A percentile compares a stretch with the other conserved stretches of the same genome.
Conservation (phyloP, 2,888 invertebrate genomes). For the Andrena trimmerana region DNA sequence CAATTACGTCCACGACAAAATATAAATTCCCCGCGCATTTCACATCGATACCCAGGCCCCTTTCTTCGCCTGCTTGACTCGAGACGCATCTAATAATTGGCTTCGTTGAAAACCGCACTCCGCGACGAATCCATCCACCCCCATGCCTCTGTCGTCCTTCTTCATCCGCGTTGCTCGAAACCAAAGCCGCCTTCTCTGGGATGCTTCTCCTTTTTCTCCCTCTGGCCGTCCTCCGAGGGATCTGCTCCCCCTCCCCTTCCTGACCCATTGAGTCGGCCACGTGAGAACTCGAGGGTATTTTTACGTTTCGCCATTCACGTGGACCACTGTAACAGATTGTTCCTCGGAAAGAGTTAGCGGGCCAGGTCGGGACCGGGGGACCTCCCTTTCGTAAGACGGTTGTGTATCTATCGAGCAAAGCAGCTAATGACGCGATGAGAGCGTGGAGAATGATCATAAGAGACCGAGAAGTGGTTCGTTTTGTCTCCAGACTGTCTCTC, state of each 20-base stretch:
- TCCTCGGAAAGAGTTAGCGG: constrained; percentile 79
- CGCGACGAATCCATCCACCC: constrained; percentile 82
- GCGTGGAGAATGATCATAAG: constrained; percentile 82
- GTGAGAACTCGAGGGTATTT: constrained; percentile 83
- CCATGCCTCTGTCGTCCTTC: constrained; percentile 43
- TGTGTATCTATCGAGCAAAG: constrained; percentile 64
- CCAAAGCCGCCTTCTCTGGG: constrained; percentile 4
- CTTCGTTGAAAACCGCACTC: constrained; percentile 85
- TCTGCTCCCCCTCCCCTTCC: constrained; percentile 57
- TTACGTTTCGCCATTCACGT: constrained; percentile 85
- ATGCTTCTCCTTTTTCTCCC: constrained; percentile 30
- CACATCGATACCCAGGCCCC: constrained; percentile 63
- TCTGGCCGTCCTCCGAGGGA: constrained; percentile 24
- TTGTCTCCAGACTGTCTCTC: constrained; percentile 80
- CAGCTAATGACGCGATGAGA: constrained; percentile 76
- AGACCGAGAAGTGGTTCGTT: constrained; percentile 79
- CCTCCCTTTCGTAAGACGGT: constrained; percentile 58
- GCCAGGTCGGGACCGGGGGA: constrained; percentile 10
- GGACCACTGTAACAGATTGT: constrained; percentile 83
- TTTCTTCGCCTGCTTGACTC: constrained; percentile 56
- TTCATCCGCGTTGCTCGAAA: constrained; percentile 41
- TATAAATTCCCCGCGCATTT: constrained; percentile 65
- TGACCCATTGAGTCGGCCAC: constrained; percentile 81
- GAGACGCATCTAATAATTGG: constrained; percentile 84
- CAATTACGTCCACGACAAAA: constrained; percentile 57